These are phyloP conservation scores for Lerista edwardsae DNA, from an alignment of 2,797 vertebrate species.

Conservation along the genomic window DNA sequence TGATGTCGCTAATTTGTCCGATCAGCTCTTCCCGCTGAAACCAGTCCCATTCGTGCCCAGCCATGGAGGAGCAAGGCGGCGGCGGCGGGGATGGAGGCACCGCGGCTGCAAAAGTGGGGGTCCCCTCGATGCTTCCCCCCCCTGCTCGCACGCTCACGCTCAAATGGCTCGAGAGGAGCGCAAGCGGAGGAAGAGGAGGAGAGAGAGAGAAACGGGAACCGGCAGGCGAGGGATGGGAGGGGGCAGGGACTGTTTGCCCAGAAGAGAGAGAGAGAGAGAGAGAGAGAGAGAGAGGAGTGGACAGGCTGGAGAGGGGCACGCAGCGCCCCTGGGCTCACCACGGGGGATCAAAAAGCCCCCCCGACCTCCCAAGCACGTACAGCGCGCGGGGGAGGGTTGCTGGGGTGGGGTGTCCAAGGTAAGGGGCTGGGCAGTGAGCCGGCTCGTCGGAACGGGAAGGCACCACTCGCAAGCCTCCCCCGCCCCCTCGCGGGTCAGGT, in stretches of 20 bases:
- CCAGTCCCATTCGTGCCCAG: constrained; percentile 91
- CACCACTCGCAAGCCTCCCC: neutral
- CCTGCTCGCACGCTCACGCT: neutral
- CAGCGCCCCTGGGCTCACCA: neutral
- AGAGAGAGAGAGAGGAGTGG: too few relatives aligned
- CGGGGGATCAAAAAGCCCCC: neutral
- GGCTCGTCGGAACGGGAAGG: neutral
- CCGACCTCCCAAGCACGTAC: too few relatives aligned
- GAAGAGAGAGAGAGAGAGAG: too few relatives aligned
- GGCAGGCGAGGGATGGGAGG: constrained; percentile 15
- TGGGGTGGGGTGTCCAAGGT: neutral
- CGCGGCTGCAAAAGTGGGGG: neutral
- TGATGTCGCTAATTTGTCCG: constrained; percentile 96
- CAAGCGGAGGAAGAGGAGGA: constrained; percentile 2
- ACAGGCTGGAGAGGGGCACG: neutral
- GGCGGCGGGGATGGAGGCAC: neutral
- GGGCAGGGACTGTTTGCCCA: neutral
- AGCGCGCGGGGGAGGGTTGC: neutral
- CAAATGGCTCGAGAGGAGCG: constrained; percentile 23
- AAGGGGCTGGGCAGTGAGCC: neutral
- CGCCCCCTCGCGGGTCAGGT: neutral
- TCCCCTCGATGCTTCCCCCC: neutral
- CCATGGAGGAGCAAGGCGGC: constrained; percentile 81
- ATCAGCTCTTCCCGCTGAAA: constrained; percentile 96
- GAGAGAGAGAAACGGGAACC: constrained; percentile 2